These are phyloP conservation scores for Calliphora vomitoria DNA, from an alignment of 2,888 invertebrate genomes.

Conservation along the genomic window DNA sequence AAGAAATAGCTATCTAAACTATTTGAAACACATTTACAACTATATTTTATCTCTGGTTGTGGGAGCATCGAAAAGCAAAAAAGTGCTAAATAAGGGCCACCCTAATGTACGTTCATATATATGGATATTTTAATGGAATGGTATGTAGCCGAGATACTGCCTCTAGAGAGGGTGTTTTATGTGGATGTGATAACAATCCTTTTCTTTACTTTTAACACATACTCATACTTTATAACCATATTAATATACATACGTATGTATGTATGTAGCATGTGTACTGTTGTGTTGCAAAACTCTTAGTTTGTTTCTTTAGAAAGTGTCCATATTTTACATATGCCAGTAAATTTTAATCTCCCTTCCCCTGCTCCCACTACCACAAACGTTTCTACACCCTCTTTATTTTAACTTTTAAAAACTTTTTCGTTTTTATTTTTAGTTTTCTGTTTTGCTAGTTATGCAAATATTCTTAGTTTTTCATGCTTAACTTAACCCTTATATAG, in stretches of 20 bases:
- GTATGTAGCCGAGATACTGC: conserved; percentile 17
- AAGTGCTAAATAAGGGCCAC: too few relatives aligned
- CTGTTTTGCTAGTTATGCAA: conserved; percentile 54
- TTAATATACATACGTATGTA: not conserved
- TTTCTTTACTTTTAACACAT: conserved; percentile 37
- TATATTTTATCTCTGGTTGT: too few relatives aligned
- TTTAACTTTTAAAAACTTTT: not conserved
- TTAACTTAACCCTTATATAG: conserved; percentile 23
- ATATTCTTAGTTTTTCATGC: conserved; percentile 44
- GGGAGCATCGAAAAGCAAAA: too few relatives aligned
- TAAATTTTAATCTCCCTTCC: not conserved
- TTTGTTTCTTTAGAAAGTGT: conserved; percentile 62
- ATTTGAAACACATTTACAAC: too few relatives aligned
- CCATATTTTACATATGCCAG: conserved; percentile 47
- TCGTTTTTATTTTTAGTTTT: not conserved
- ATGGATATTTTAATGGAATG: not conserved
- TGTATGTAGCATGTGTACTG: not conserved
- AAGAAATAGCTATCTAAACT: too few relatives aligned
- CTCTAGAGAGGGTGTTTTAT: conserved; percentile 55
- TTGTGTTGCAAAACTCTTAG: conserved; percentile 53
- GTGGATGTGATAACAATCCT: conserved; percentile 38
- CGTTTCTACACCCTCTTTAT: conserved; percentile 20
- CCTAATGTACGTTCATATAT: not conserved
- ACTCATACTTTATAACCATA: not conserved
- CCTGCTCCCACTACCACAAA: not conserved